These are phyloP conservation scores for Sinocyclocheilus anshuiensis DNA, from an alignment of 2,113 vertebrate species.

Conservation along the genomic window DNA sequence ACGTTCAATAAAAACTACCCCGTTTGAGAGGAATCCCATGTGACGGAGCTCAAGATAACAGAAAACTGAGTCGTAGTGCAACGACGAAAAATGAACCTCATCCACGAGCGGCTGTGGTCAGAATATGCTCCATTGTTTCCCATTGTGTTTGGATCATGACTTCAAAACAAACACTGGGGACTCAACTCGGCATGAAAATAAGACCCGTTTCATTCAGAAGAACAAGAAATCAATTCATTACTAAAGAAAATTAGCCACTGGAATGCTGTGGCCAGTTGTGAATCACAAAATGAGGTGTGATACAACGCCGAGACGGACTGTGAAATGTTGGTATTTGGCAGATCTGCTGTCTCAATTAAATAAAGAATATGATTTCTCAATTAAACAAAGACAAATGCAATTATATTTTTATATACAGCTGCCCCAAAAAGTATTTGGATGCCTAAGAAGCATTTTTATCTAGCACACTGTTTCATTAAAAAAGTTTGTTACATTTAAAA, in stretches of 20 bases:
- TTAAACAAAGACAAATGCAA: neutral
- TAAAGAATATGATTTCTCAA: neutral
- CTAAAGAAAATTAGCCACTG: neutral
- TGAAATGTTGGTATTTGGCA: neutral
- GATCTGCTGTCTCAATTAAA: neutral
- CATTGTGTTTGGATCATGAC: constrained; percentile 51
- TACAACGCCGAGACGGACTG: too few species aligned
- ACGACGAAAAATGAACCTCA: constrained; percentile 32
- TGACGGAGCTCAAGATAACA: too few species aligned
- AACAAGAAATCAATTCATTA: neutral
- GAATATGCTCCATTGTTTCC: constrained; percentile 41
- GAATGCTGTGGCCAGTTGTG: neutral
- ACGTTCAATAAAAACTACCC: too few species aligned
- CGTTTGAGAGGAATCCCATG: too few species aligned
- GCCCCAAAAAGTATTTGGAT: neutral
- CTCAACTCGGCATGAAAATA: neutral
- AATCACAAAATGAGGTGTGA: neutral
- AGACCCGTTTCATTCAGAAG: too few species aligned
- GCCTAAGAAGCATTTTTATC: neutral
- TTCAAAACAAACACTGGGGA: constrained; percentile 49
- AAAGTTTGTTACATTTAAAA: neutral
- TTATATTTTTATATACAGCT: neutral
- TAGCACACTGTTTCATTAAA: neutral
- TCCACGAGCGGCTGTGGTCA: constrained; percentile 61
- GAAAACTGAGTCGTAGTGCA: too few species aligned